Evolutionary conservation across 2,113 vertebrate species (phyloP).

Genomic region (Etheostoma cragini): DNA sequence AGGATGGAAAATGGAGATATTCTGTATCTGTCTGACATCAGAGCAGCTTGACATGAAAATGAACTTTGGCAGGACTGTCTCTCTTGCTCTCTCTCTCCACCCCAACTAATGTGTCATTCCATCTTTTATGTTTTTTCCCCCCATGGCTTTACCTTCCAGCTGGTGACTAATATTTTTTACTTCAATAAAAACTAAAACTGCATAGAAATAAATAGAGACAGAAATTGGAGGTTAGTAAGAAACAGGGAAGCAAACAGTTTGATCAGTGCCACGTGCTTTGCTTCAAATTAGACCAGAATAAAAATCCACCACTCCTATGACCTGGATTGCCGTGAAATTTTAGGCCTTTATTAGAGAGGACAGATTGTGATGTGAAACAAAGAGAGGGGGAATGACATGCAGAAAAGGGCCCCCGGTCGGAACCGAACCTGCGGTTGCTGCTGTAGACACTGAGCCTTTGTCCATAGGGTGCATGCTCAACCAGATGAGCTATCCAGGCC

Average conservation of each 20-base stretch:
- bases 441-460: too few relatives aligned
- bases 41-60: conserved; percentile 31
- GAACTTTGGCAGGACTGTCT: conserved; percentile 29
- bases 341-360: too few relatives aligned
- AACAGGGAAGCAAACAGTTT: conserved; percentile 34
- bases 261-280: conserved; percentile 54
- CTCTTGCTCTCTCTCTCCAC: not conserved
- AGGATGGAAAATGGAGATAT: conserved; percentile 2
- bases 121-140: conserved; percentile 69
- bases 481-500: too few relatives aligned
- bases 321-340: too few relatives aligned
- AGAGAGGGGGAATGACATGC: too few relatives aligned
- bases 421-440: too few relatives aligned
- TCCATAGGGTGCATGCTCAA: too few relatives aligned
- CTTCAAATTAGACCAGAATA: conserved; percentile 10
- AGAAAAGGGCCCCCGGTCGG: too few relatives aligned
- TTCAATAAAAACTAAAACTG: conserved; percentile 56
- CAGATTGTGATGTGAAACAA: too few relatives aligned
- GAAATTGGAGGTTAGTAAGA: conserved; percentile 19
- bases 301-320: too few relatives aligned
- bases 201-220: conserved; percentile 26
- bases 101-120: conserved; percentile 41
- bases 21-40: conserved; percentile 43
- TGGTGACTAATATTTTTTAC: conserved; percentile 81
- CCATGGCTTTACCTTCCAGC: conserved; percentile 60